A percentile compares a stretch with the other conserved stretches of the same genome.
These are phyloP conservation scores for Oscheius sp. DNA, from an alignment of 1,140 invertebrate species.

Conservation along the genomic window DNA sequence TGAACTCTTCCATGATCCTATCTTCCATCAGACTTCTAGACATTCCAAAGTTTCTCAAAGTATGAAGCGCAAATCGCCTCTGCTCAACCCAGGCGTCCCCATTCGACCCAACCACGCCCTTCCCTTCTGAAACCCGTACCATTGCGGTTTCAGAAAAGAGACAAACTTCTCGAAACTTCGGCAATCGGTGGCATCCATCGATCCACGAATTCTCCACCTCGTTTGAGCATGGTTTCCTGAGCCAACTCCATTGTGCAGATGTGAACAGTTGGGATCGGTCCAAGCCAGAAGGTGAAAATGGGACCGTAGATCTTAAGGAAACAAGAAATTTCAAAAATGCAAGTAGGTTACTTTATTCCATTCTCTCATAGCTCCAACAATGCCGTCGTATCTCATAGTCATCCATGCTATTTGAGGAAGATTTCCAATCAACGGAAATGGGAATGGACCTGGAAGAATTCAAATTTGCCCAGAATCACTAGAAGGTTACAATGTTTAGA, in stretches of 20 bases:
- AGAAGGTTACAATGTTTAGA: too few relatives aligned
- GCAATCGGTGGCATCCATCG: background rate
- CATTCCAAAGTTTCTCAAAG: slow-evolving; percentile 74
- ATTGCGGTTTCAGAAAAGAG: slow-evolving; percentile 2
- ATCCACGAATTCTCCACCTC: slow-evolving; percentile 9
- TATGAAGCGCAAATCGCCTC: slow-evolving; percentile 73
- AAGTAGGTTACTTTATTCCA: slow-evolving; percentile 1
- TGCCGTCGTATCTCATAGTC: background rate
- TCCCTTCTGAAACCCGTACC: slow-evolving; percentile 21
- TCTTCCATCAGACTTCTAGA: slow-evolving; percentile 67
- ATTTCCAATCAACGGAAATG: slow-evolving; percentile 26
- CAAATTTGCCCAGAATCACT: too few relatives aligned
- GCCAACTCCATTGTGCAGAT: slow-evolving; percentile 23
- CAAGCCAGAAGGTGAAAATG: slow-evolving; percentile 39
- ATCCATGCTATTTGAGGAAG: slow-evolving; percentile 8
- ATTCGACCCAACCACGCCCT: slow-evolving; percentile 58
- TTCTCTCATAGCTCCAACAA: background rate
- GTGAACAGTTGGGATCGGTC: slow-evolving; percentile 26
- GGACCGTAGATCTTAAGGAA: slow-evolving; percentile 29
- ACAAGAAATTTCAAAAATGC: too few relatives aligned
- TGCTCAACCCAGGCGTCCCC: slow-evolving; percentile 76
- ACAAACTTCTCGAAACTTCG: background rate
- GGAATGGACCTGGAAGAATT: slow-evolving; percentile 11
- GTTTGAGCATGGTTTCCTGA: slow-evolving; percentile 30
- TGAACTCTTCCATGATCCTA: slow-evolving; percentile 63